Evolutionary conservation across 2,113 vertebrate genomes (phyloP), one percentile per base, ranked within the genome.

Genomic region (Greenwoodochromis staneri): DNA sequence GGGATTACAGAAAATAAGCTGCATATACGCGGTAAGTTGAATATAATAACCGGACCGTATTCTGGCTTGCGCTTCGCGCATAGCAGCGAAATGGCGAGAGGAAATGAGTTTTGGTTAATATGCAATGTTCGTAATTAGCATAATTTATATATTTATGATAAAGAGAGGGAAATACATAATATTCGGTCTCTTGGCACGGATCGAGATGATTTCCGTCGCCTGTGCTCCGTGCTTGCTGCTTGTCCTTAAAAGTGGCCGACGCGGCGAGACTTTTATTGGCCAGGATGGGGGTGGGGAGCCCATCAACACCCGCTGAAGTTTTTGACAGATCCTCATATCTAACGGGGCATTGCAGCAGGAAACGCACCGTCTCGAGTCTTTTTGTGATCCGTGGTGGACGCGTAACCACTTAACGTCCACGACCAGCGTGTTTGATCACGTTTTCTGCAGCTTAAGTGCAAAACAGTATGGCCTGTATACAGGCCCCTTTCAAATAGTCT

Each of bases 81-180:
- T 82, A 93, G 94, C 94, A 81, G 91, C 88, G 94, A 94, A 94
- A 95, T 93, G 95, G 95, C 95, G 95, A 96, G 89, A 95, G 95
- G 95, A 97, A 96, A 96, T 93, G 96, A 96, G 94, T 97, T 97
- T 95, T 94, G 96, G 97, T 98, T 98, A 98, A 98, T 98, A 98
- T 98, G 98, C 97, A 98, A 98, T 98, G 97, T 84, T 97, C 96
- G 95, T 98, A 98, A 98, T 98, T 98, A 98, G 97, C 98, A 98
- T 98, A 98, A 98, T 98, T 98, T 98, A 98, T 98, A 98, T 98
- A 98, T 98, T 98, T 98, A 98, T 98, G 98, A 98, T 98, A 98
- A 98, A 97, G 96, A 97, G 97, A 95, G 94, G 95, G 95, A 95
- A 95, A 97, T 93, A 93, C 93, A 95, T 95, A 94, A 95, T 95